Percentiles rank a stretch among this genome's conserved stretches.
phyloP scores from a whole-genome alignment of 2,113 vertebrate species.

The Lepus timidus region DNA sequence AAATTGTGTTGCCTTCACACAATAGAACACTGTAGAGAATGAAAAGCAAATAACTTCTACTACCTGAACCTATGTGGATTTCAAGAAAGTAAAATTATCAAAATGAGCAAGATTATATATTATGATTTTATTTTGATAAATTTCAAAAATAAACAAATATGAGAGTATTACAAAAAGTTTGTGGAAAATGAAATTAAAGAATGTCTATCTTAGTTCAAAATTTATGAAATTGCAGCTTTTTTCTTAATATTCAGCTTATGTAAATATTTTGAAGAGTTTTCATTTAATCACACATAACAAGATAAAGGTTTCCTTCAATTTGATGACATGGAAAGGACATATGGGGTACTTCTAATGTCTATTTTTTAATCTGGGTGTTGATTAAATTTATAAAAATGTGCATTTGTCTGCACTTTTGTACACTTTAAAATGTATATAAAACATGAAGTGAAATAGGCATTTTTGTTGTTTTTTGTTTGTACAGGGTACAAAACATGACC shows the following conservation, averaged over 20 bases:
- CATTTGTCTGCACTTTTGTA: neutral
- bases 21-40: neutral
- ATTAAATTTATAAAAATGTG: neutral
- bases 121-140: neutral
- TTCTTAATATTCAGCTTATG: no score
- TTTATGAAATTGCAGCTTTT: no score
- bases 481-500: neutral
- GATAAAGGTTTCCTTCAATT: neutral
- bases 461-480: neutral
- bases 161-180: no score
- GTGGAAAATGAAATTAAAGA: no score
- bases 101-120: neutral
- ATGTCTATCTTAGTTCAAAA: no score
- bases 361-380: neutral
- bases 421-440: neutral
- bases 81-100: neutral
- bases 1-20: neutral
- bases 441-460: neutral
- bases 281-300: neutral
- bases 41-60: neutral
- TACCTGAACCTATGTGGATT: neutral
- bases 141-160: neutral
- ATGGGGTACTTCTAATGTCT: neutral
- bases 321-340: neutral
- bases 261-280: no score